Evolutionary conservation across 2,797 vertebrate genomes (phyloP).

Genomic region (Acipenser transmontanus): DNA sequence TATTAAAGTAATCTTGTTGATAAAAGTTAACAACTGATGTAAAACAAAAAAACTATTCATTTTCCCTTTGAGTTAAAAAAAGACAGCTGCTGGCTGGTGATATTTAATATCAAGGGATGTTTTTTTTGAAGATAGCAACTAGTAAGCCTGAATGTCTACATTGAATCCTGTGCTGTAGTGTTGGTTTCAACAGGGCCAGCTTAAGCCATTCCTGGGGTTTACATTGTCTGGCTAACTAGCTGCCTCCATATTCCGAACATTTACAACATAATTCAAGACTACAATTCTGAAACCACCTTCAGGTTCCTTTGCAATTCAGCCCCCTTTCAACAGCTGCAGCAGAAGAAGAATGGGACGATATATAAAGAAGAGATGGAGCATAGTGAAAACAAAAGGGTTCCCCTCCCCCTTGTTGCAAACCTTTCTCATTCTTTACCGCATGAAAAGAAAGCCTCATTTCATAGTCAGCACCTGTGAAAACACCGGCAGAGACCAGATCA

Average conservation of each 20-base stretch:
- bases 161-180: no score
- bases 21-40: no score
- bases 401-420: not conserved
- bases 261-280: slow-evolving; percentile 10
- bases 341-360: slow-evolving; percentile 6
- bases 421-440: slow-evolving; percentile 9
- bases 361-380: slow-evolving; percentile 12
- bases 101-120: no score
- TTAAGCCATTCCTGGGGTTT: no score
- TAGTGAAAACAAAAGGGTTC: slow-evolving; percentile 13
- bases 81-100: no score
- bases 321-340: slow-evolving; percentile 12
- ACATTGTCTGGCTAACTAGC: no score
- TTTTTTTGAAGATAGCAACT: no score
- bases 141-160: no score
- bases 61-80: no score
- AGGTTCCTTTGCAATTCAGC: slow-evolving; percentile 5
- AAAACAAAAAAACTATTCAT: no score
- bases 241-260: slow-evolving; percentile 6
- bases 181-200: no score
- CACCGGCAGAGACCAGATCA: slow-evolving; percentile 19
- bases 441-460: slow-evolving; percentile 24
- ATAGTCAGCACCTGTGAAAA: slow-evolving; percentile 30
- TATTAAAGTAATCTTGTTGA: no score
- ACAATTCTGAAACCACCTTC: slow-evolving; percentile 11